Conservation (phyloP, 2,797 vertebrate species). For the Steatocranus sp. region DNA sequence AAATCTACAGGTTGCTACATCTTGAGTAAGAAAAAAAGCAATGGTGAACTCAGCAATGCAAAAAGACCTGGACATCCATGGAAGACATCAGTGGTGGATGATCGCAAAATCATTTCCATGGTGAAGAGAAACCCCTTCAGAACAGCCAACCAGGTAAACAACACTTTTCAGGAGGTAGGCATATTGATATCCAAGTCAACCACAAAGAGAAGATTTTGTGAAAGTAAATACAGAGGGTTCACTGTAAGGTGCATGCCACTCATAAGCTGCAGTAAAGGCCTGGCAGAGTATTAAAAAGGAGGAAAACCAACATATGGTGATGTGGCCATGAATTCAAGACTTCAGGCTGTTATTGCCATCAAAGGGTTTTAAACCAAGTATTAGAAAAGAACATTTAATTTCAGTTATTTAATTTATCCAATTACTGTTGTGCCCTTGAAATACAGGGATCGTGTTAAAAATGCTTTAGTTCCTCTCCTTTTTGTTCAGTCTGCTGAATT, state of each 20-base stretch:
- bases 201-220: background rate
- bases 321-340: background rate
- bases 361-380: background rate
- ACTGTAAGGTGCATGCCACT: background rate
- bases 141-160: background rate
- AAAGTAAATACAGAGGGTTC: background rate
- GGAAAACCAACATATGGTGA: background rate
- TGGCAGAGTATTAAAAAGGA: background rate
- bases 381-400: background rate
- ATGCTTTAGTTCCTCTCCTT: background rate
- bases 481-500: background rate
- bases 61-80: background rate
- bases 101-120: background rate
- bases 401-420: background rate
- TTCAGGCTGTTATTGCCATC: rapidly evolving
- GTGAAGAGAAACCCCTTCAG: background rate
- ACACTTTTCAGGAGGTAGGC: background rate
- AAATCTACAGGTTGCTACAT: background rate
- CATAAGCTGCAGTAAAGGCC: background rate
- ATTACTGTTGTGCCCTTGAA: background rate
- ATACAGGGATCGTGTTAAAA: background rate
- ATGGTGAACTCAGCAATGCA: background rate
- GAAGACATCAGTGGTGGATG: background rate
- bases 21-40: background rate
- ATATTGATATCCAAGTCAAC: background rate